phyloP scores from a whole-genome alignment of 2,888 invertebrate species.

The Athalia cordata region DNA sequence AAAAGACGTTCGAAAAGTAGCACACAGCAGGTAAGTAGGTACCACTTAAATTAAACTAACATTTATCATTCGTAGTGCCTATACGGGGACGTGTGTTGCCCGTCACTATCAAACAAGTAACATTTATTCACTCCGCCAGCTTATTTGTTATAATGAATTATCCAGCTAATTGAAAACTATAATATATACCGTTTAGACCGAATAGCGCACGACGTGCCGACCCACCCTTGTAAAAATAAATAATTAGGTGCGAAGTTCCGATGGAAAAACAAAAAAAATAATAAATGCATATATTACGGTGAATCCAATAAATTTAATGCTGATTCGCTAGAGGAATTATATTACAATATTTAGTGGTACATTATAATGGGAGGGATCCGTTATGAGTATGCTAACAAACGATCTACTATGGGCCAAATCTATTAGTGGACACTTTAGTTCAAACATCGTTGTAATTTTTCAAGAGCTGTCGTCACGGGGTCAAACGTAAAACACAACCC shows the following conservation, averaged over 20 bases:
- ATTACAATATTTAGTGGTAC: too few species aligned
- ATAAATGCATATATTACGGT: too few species aligned
- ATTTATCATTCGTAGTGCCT: conserved; percentile 13
- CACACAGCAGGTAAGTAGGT: conserved; percentile 31
- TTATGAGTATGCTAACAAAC: conserved; percentile 49
- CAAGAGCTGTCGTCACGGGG: conserved; percentile 61
- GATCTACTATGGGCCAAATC: conserved; percentile 55
- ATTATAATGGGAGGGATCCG: not conserved
- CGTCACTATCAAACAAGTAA: conserved; percentile 16
- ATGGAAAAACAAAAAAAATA: too few species aligned
- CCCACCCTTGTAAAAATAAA: too few species aligned
- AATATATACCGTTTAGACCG: too few species aligned
- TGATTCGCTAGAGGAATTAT: too few species aligned
- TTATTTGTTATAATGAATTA: too few species aligned
- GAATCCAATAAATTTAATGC: too few species aligned
- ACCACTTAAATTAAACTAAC: conserved; percentile 27
- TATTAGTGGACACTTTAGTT: conserved; percentile 63
- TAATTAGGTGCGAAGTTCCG: too few species aligned
- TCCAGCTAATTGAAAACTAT: too few species aligned
- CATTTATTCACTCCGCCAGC: conserved; percentile 21
- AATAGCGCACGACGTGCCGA: too few species aligned
- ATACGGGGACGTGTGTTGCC: not conserved
- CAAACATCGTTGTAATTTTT: conserved; percentile 60
- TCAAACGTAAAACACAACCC: conserved; percentile 54
- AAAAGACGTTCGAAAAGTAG: conserved; percentile 22